These are phyloP conservation scores for Sesamia inferens DNA, from an alignment of 2,888 invertebrate genomes.

Conservation along the genomic window DNA sequence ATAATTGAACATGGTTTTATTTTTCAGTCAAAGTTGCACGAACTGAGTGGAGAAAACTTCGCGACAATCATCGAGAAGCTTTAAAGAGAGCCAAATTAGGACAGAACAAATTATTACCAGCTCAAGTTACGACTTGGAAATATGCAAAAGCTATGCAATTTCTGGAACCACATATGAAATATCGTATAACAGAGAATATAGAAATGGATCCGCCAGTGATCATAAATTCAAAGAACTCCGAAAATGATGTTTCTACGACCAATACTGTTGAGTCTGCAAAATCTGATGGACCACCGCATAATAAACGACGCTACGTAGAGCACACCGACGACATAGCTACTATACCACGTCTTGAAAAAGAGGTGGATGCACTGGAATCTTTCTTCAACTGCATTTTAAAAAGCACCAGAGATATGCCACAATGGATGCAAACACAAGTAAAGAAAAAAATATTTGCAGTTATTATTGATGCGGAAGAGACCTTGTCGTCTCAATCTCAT, in stretches of 20 bases:
- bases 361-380: slow-evolving; percentile 80
- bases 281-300: slow-evolving; percentile 50
- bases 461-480: slow-evolving; percentile 84
- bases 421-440: slow-evolving; percentile 86
- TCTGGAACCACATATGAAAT: slow-evolving; percentile 86
- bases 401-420: slow-evolving; percentile 84
- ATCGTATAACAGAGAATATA: slow-evolving; percentile 85
- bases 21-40: slow-evolving; percentile 83
- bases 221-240: slow-evolving; percentile 66
- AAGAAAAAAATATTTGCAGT: slow-evolving; percentile 86
- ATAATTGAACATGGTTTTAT: slow-evolving; percentile 4
- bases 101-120: slow-evolving; percentile 84
- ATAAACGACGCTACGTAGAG: slow-evolving; percentile 72
- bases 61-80: slow-evolving; percentile 85
- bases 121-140: slow-evolving; percentile 87
- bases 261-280: slow-evolving; percentile 64
- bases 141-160: slow-evolving; percentile 87
- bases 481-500: slow-evolving; percentile 72
- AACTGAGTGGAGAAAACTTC: slow-evolving; percentile 85
- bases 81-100: slow-evolving; percentile 85
- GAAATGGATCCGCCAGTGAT: slow-evolving; percentile 76
- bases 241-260: slow-evolving; percentile 78
- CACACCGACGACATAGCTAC: slow-evolving; percentile 51
- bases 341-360: slow-evolving; percentile 58
- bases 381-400: slow-evolving; percentile 84